A percentile compares a stretch with the other conserved stretches of the same genome.
These are phyloP conservation scores for Julus scanicus DNA, from an alignment of 2,888 invertebrate genomes.

Conservation along the genomic window DNA sequence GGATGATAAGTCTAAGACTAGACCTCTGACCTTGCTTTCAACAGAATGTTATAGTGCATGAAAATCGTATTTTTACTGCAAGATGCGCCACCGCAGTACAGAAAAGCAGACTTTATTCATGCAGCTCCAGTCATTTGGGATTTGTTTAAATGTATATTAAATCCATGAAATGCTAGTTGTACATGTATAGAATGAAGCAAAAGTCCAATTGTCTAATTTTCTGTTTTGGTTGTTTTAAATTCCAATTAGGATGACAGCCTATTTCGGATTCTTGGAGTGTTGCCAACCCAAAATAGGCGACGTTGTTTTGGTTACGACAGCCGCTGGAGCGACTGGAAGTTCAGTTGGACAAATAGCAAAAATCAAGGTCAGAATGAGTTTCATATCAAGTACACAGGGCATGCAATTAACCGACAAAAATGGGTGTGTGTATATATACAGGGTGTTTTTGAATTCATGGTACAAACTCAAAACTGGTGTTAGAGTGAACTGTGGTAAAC, in stretches of 20 bases:
- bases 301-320: slow-evolving; percentile 78
- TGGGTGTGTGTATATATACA: too few relatives aligned
- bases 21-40: too few relatives aligned
- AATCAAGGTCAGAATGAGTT: slow-evolving; percentile 70
- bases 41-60: not conserved
- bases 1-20: too few relatives aligned
- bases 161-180: not conserved
- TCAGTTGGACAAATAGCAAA: slow-evolving; percentile 84
- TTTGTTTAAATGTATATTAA: not conserved
- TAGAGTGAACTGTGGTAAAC: too few relatives aligned
- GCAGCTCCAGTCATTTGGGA: not conserved
- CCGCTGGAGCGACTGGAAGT: slow-evolving; percentile 82
- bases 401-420: not conserved
- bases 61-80: too few relatives aligned
- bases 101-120: too few relatives aligned
- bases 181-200: not conserved
- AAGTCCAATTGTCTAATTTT: slow-evolving; percentile 11
- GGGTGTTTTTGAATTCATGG: too few relatives aligned
- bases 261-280: slow-evolving; percentile 78
- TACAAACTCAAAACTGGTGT: too few relatives aligned
- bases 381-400: not conserved
- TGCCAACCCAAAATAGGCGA: slow-evolving; percentile 79
- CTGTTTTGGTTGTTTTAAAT: slow-evolving; percentile 16
- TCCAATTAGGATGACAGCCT: slow-evolving; percentile 73
- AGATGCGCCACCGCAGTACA: too few relatives aligned